Base-by-base conservation (phyloP, 30 jellyfish, hydroid and myxozoan species). In the Aurelia coerulea region DNA sequence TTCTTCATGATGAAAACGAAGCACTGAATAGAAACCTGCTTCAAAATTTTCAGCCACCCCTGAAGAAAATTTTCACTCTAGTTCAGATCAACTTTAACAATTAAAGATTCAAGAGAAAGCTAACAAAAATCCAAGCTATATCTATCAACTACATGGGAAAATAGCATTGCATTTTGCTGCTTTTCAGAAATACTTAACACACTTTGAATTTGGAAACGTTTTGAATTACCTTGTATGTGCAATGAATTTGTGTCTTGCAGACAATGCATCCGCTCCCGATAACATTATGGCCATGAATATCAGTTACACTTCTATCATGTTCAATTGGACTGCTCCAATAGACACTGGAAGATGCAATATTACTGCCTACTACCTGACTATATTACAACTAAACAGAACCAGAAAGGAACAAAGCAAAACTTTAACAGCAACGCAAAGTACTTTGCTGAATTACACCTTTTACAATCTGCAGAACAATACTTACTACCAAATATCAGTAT, bases 381-480 rank as follows among this genome's bases (percentile, higher is more conserved):
- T 76, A 63, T 39, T 4, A 31, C 87, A 76, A 5, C 87, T 75
- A 58, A 76, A 76, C 54, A 13, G 65, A 14, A 56, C 87, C 23
- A 19, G 17, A 15, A 76, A 67, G 16, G 10, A 14, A n/a, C 64
- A 13, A 58, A 76, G 62, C 32, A 46, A 19, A 11, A 76, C 76
- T 29, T 31, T 76, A 23, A 16, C 17, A 0, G 35, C 76, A 7
- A 17, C 49, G 49, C 3, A 17, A 32, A 76, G 54, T 41, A 67
- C 87, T 1, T 2, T 58, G 15, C 87, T 76, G 17, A 64, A 76
- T 2, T 58, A 76, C 76, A 76, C 87, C 16, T 76, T 76, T 49
- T 23, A 29, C 9, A 4, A 59, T 46, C 41, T 76, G 58, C 7
- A 11, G n/a, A 46, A 56, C 12, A 62, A 46, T 2, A 62, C 32